Conservation (phyloP, 2,113 vertebrate species). For the Corvus hawaiiensis region DNA sequence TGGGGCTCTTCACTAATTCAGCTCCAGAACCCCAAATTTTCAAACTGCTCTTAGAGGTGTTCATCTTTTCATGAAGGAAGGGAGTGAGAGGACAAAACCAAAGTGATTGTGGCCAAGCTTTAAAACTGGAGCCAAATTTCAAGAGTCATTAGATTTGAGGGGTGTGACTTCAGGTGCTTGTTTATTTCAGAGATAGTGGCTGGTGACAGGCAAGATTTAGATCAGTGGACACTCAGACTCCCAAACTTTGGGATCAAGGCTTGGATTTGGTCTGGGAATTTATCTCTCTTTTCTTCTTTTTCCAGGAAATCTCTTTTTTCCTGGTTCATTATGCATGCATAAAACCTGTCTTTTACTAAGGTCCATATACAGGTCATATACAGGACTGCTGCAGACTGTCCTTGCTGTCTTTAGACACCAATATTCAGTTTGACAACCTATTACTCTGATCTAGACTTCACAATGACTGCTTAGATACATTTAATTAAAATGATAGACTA, state of each 20-base stretch:
- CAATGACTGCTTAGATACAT: not conserved
- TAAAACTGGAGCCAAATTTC: not conserved
- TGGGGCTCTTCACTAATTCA: not conserved
- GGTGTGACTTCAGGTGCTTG: not conserved
- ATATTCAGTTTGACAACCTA: not conserved
- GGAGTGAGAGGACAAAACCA: not conserved
- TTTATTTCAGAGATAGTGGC: not conserved
- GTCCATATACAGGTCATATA: not conserved
- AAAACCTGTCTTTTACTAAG: not conserved
- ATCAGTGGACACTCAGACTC: not conserved
- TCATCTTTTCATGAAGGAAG: not conserved
- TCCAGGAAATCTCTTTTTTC: rapidly evolving
- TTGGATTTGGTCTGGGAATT: not conserved
- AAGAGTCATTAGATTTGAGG: not conserved
- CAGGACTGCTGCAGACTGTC: not conserved
- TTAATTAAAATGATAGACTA: conserved; percentile 26
- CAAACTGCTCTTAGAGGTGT: not conserved
- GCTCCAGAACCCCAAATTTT: not conserved
- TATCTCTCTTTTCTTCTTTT: not conserved
- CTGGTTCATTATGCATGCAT: rapidly evolving
- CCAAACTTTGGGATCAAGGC: not conserved
- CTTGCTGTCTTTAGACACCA: not conserved
- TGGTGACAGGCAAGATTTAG: not conserved
- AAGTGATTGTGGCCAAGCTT: not conserved
- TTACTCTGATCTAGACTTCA: not conserved